These are phyloP conservation scores for Tenrec ecaudatus DNA, from an alignment of 2,113 vertebrate genomes.

Conservation along the genomic window DNA sequence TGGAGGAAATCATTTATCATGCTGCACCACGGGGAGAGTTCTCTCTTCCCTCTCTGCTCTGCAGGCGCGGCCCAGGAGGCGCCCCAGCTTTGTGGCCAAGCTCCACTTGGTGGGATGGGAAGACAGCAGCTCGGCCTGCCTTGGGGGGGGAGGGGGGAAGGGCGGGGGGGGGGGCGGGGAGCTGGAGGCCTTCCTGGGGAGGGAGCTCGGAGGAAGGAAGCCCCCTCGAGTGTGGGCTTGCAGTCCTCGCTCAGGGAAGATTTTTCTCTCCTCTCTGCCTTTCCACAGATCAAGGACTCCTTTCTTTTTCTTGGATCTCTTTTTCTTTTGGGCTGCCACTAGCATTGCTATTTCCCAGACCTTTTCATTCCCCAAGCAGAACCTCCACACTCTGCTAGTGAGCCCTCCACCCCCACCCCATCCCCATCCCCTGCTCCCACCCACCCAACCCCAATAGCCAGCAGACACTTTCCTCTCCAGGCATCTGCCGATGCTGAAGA, in stretches of 20 bases:
- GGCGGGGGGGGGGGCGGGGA: too few relatives aligned
- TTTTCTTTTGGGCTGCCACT: background rate
- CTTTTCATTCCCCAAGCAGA: background rate
- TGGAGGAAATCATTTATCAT: conserved; percentile 32
- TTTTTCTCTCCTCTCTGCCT: background rate
- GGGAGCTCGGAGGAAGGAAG: background rate
- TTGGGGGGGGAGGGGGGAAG: too few relatives aligned
- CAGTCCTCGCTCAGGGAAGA: background rate
- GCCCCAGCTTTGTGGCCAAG: background rate
- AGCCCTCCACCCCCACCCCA: too few relatives aligned
- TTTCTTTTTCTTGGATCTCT: background rate
- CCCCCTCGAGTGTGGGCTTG: background rate
- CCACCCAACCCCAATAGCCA: background rate
- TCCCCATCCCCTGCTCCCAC: background rate
- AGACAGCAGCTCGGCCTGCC: background rate
- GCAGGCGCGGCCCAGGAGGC: rapidly evolving
- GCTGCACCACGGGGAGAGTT: background rate
- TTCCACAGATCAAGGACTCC: background rate
- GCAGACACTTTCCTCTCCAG: background rate
- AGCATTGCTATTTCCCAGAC: background rate
- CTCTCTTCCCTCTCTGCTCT: background rate
- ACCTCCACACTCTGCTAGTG: background rate
- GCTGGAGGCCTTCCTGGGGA: too few relatives aligned
- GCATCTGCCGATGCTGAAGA: background rate
- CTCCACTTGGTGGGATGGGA: background rate